Evolutionary conservation across 2,888 invertebrate genomes (phyloP), one percentile per base, ranked within the genome.

Genomic region (Fragum fragum): DNA sequence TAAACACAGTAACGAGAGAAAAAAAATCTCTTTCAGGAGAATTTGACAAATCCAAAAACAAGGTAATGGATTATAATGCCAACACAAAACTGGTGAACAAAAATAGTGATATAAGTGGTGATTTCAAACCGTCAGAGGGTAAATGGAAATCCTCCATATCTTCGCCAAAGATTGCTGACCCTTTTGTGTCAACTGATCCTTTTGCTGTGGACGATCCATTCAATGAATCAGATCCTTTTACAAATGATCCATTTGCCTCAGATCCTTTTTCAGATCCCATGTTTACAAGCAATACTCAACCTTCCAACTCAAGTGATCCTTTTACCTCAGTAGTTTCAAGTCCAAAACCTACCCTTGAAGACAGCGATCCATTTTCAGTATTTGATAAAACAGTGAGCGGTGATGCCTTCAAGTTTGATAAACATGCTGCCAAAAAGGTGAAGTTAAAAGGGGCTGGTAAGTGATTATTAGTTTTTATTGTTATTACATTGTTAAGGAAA

Each of bases 291-390:
- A 66, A 52, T 59, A 39, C 70, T 57, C 71, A 57, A 36, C 68
- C 69, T 66, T 57, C 69, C 26, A 79, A 70, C 55, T 61, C 71
- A 57, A 78, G 73, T 84, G 89, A 88, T 74, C 89, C 89, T 47
- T 89, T 88, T 57, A 83, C 85, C 63, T 57, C 68, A 52, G 73
- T 76, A 70, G 79, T 86, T 61, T 66, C 85, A 74, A 87, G 83
- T 85, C 86, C 81, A 71, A 73, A 18, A 29, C 26, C 79, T 52
- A 78, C 73, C 72, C 63, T 14, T 9, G 81, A 57, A 9, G 57
- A 73, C 52, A 53, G 52, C 52, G 89, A 89, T 80, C 89, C 89
- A 26, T 89, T 89, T 71, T 83, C 88, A 29, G 88, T 83, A 66
- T 89, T 89, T 69, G 89, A 89, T 79, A 87, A 86, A n/a, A 81